Base-by-base conservation (phyloP, 2,888 invertebrate genomes). In the Aricia artaxerxes region DNA sequence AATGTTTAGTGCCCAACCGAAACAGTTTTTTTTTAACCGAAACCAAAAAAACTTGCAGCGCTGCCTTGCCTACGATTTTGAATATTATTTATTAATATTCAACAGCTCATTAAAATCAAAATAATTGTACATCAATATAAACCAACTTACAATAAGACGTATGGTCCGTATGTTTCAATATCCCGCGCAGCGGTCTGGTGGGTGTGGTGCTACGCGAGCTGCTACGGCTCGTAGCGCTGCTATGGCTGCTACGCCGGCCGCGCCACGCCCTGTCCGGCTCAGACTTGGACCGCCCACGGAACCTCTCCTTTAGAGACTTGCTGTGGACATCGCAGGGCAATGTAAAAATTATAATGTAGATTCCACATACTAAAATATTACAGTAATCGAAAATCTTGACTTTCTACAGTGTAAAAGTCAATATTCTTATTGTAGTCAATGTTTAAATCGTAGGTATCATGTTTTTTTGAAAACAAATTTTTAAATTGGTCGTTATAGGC, bases 161-260 rank as follows among this genome's bases (percentile, higher is more conserved):
- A 84, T 82, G 82, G 0, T 88, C 87, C 5, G 82, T 83, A 49
- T 88, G 87, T 81, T 90, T 91, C 79, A 91, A 85, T 1, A 90
- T 90, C 0, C 91, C 90, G 0, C 86, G 86, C 7, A 91, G 84
- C 77, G 85, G 82, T 73, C 84, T 84, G 2, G 82, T 73, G 31
- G 81, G 80, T n/a, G 81, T 82, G 57, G 16, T 16, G 57, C 57
- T 57, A 57, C 57, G 73, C 84, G 84, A 3, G 82, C 77, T n/a
- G 81, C 81, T 24, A 80, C 81, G 16, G 57, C 57, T 57, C 57
- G 57, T 57, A 57, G 57, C 4, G 73, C 79, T 82, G 80, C 83
- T 82, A 69, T 81, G 82, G 38, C 83, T 84, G 2, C 83, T 82
- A 78, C 86, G 87, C 9, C 83, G 78, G 57, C 76, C 53, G 35